Evolutionary conservation across 1,140 invertebrate species (phyloP).

Genomic region (Hyles euphorbiae): DNA sequence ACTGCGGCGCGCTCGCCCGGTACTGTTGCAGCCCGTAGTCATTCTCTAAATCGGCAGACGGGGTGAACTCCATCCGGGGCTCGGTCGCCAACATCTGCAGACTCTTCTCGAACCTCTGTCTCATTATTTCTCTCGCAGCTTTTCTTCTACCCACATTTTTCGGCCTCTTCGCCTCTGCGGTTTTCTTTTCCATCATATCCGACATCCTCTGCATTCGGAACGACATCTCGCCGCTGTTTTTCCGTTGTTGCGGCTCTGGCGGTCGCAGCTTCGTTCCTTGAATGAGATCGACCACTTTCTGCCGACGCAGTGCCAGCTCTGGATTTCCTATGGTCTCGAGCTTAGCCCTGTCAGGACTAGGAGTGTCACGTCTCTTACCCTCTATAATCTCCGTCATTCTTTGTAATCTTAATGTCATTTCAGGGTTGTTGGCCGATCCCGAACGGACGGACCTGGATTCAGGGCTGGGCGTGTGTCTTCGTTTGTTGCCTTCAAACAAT

Average conservation of each 20-base stretch:
- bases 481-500: slow-evolving; percentile 46
- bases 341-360: slow-evolving; percentile 43
- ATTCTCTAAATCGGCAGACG: slow-evolving; percentile 48
- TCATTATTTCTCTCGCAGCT: slow-evolving; percentile 54
- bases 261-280: slow-evolving; percentile 34
- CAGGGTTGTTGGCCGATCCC: slow-evolving; percentile 36
- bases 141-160: slow-evolving; percentile 43
- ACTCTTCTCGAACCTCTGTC: slow-evolving; percentile 59
- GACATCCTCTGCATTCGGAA: slow-evolving; percentile 53
- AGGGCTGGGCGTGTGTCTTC: slow-evolving; percentile 40
- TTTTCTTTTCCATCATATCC: slow-evolving; percentile 51
- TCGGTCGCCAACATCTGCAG: slow-evolving; percentile 55
- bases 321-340: slow-evolving; percentile 45
- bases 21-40: slow-evolving; percentile 73
- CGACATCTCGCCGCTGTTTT: slow-evolving; percentile 47
- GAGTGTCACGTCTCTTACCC: slow-evolving; percentile 42
- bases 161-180: slow-evolving; percentile 33
- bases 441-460: slow-evolving; percentile 35
- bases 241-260: slow-evolving; percentile 26
- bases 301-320: slow-evolving; percentile 48
- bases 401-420: slow-evolving; percentile 48
- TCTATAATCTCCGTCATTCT: slow-evolving; percentile 58
- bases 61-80: slow-evolving; percentile 38
- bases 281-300: slow-evolving; percentile 48
- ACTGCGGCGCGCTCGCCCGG: slow-evolving; percentile 69